A percentile compares a stretch with the other conserved stretches of the same genome.
These are phyloP conservation scores for Gnathonemus longibarbis DNA, from an alignment of 2,113 vertebrate genomes.

Conservation along the genomic window DNA sequence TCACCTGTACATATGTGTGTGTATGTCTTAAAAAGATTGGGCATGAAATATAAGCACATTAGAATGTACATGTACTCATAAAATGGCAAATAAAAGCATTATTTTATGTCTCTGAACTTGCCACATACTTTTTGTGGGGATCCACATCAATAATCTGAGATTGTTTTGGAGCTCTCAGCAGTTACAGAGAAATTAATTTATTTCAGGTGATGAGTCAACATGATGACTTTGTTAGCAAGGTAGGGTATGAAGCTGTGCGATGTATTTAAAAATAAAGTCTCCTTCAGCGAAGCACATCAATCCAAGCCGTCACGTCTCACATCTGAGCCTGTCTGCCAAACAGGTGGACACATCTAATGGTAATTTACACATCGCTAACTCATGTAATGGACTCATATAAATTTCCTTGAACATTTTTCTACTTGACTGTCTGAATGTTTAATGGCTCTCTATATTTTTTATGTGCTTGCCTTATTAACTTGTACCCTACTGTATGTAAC, in stretches of 20 bases:
- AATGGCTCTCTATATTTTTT: not conserved
- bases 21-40: not conserved
- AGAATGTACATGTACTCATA: not conserved
- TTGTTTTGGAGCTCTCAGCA: not conserved
- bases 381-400: not conserved
- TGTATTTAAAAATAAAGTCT: not conserved
- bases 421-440: conserved; percentile 7
- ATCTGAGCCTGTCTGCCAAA: not conserved
- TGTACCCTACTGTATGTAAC: conserved; percentile 9
- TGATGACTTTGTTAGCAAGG: not conserved
- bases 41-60: not conserved
- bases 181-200: not conserved
- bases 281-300: not conserved
- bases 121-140: not conserved
- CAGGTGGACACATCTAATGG: not conserved
- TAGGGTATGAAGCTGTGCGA: not conserved
- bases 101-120: not conserved
- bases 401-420: conserved; percentile 8
- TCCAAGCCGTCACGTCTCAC: not conserved
- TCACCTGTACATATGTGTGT: not conserved
- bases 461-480: conserved; percentile 10
- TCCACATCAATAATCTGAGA: not conserved
- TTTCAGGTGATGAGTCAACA: not conserved
- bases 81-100: not conserved
- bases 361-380: conserved; percentile 1